Base-by-base conservation (phyloP, 2,797 vertebrate species). In the Danio jaintianensis region DNA sequence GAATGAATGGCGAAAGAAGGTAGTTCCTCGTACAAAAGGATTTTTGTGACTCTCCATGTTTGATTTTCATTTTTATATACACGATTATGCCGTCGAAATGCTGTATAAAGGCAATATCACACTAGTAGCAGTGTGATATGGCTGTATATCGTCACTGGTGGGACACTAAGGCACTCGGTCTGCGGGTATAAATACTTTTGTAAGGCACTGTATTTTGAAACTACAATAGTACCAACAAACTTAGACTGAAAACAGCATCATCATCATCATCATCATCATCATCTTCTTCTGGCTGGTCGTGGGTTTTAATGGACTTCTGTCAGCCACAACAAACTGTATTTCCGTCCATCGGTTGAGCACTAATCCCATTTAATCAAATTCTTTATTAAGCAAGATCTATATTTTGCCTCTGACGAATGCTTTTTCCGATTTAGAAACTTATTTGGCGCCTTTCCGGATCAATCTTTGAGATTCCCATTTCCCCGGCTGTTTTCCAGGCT, bases 321-420 rank as follows among this genome's bases (percentile, higher is more conserved):
- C 90, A 92, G 86, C 82, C 88, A 88, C 90, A 93, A 91, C 88
- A 91, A 93, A 92, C 85, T 82, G 84, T 91, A 91, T 93, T 94
- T 91, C 91, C 87, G 85, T 92, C 92, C 89, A 88, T 83, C 69
- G 68, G 82, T 89, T 89, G 91, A 90, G 78, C 86, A 71, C 84
- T 86, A 86, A 87, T 88, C 84, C 80, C 70, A 79, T 89, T 85
- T 90, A 92, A 93, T 93, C 90, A 89, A 69, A 75, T 80, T 86
- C 68, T 80, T 90, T 87, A 89, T 89, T 82, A 87, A 89, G 85
- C 85, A 76, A 82, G 89, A 86, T 90, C 87, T 91, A 87, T 88
- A 88, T 89, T 91, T 85, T 89, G 90, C 90, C 87, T 78, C 66
- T 36, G 52, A 56, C 15, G 29, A 56, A 13, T 2, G 22, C 11